Conservation (phyloP, 1,140 invertebrate species). For the Mamestra configurata region DNA sequence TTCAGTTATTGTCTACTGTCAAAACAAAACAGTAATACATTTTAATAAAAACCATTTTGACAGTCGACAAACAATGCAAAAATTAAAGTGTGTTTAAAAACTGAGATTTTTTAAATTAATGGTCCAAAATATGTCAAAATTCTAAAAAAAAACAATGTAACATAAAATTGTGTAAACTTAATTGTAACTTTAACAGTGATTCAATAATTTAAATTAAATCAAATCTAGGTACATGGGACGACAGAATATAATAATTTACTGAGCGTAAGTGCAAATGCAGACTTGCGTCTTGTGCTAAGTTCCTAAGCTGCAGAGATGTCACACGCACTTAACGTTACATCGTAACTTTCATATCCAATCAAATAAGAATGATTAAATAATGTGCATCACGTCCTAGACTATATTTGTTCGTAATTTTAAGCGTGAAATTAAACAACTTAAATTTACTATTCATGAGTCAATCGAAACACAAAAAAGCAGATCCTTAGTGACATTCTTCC, state of each 20-base stretch:
- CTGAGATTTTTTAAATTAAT: slow-evolving; percentile 35
- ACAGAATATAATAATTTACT: not conserved
- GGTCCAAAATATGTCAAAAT: not conserved
- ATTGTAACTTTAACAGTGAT: not conserved
- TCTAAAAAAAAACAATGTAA: not conserved
- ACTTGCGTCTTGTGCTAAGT: not conserved
- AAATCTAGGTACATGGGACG: slow-evolving; percentile 18
- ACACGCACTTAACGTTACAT: not conserved
- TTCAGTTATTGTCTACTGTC: slow-evolving; percentile 39
- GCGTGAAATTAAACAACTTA: not conserved
- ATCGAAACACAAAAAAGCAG: not conserved
- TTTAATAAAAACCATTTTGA: slow-evolving; percentile 34
- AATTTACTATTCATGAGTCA: not conserved
- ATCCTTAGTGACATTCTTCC: not conserved
- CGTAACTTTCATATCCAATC: not conserved
- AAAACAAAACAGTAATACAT: slow-evolving; percentile 19
- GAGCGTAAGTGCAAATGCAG: slow-evolving; percentile 23
- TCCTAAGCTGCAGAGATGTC: not conserved
- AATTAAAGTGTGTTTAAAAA: not conserved
- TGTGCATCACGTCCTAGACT: not conserved
- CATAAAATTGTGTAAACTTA: not conserved
- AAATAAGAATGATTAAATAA: not conserved
- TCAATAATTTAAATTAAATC: not conserved
- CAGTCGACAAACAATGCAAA: slow-evolving; percentile 32
- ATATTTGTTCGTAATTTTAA: slow-evolving; percentile 8